These are phyloP conservation scores for Rotaria macrura DNA, from an alignment of 2,888 invertebrate species.

Conservation along the genomic window DNA sequence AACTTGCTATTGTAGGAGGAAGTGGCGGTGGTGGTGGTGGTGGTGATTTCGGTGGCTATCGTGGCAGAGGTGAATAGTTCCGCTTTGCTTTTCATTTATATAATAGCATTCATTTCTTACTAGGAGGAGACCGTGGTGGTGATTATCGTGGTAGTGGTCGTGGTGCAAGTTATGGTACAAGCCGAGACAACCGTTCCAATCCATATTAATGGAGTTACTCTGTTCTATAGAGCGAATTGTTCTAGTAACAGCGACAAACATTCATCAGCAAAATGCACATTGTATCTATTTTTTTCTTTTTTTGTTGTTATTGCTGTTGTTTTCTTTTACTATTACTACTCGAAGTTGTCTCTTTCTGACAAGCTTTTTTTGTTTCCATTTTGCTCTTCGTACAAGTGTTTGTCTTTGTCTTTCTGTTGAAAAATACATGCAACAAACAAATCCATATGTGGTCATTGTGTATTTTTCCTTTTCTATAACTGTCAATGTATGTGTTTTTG, in stretches of 20 bases:
- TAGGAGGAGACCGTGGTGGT: conserved; percentile 1
- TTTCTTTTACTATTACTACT: neutral
- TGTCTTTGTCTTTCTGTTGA: neutral
- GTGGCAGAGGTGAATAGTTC: neutral
- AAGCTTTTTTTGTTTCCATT: conserved; percentile 16
- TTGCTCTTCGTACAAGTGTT: neutral
- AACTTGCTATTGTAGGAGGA: neutral
- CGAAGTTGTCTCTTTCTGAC: conserved; percentile 33
- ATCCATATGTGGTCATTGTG: neutral
- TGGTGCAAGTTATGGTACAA: conserved; percentile 39
- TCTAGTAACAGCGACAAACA: neutral
- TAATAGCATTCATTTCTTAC: neutral
- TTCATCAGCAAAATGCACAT: neutral
- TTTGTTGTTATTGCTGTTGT: neutral
- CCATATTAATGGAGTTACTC: neutral
- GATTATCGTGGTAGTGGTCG: neutral
- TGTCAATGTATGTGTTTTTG: neutral
- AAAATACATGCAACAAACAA: neutral
- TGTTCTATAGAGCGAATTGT: neutral
- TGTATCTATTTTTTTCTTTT: conserved; percentile 20
- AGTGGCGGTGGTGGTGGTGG: conserved; percentile 2
- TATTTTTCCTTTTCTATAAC: neutral
- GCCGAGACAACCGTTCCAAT: neutral
- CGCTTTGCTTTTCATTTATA: neutral
- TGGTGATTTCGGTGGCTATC: conserved; percentile 18